A percentile compares a stretch with the other conserved stretches of the same genome.
phyloP scores from a whole-genome alignment of 1,140 invertebrate species.

The Drosophila grimshawi region DNA sequence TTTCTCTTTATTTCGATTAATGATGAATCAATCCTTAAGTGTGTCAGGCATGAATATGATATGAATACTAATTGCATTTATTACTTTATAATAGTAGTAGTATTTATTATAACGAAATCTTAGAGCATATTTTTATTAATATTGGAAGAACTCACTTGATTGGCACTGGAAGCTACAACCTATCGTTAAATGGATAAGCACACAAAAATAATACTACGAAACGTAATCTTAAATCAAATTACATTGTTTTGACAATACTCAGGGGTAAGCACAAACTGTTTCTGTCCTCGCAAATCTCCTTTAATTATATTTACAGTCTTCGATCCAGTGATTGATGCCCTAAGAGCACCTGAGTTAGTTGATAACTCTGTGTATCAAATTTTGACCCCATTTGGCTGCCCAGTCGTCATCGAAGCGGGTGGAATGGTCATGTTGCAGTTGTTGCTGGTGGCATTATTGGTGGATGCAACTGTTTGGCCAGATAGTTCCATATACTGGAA shows the following conservation, averaged over 20 bases:
- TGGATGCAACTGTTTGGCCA: conserved; percentile 14
- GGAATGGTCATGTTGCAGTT: conserved; percentile 6
- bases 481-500: conserved; percentile 90
- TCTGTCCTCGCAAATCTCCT: neutral
- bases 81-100: neutral
- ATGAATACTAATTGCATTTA: conserved; percentile 6
- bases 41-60: neutral
- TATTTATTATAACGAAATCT: conserved; percentile 30
- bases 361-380: conserved; percentile 36
- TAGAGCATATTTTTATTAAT: conserved; percentile 26
- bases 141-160: conserved; percentile 73
- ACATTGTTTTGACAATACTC: conserved; percentile 6
- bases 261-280: neutral
- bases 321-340: neutral
- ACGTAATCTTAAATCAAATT: conserved; percentile 10
- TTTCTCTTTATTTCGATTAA: neutral
- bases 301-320: conserved; percentile 65
- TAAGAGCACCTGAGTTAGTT: neutral
- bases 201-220: conserved; percentile 56
- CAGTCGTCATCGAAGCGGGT: conserved; percentile 14
- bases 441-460: conserved; percentile 36
- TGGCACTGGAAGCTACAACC: conserved; percentile 74
- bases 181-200: conserved; percentile 45
- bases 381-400: conserved; percentile 55
- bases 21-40: conserved; percentile 1